Evolutionary conservation across 2,888 invertebrate genomes (phyloP), one percentile per base, ranked within the genome.

Genomic region (Apamea anceps): DNA sequence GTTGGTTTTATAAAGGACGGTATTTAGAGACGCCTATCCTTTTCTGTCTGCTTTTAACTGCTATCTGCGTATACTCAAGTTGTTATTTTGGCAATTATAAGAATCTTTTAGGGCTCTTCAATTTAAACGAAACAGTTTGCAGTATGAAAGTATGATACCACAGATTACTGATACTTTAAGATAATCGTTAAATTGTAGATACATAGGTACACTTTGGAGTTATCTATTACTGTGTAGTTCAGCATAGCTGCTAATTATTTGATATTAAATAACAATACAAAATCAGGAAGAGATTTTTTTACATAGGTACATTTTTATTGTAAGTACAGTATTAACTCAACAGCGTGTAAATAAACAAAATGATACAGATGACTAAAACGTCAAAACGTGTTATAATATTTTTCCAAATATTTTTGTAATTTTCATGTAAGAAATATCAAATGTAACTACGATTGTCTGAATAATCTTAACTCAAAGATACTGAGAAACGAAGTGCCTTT

Each of bases 401-500:
- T 28, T 51, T 51, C 13, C 32, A 21, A 68, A 54, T 67, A 48
- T 74, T 65, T 68, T 77, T 81, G 21, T 51, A 60, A 82, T 12
- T 71, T 8, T 37, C 18, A 13, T n/a, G 10, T n/a, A 66, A 65
- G 18, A 18, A 65, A 48, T 72, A 32, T 45, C n/a, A 68, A 65
- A 70, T 72, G 8, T 51, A 62, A 67, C 42, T n/a, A 76, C 70
- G 42, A 78, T 73, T 82, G 45, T 85, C 57, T 72, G 73, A 72
- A 67, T 62, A n/a, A 32, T 82, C 75, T 54, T 51, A 81, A 60
- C 32, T 68, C 75, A 88, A 87, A 80, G 81, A 88, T 87, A 85
- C 84, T 89, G 87, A 84, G 6, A 77, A 72, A 65, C 57, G 2
- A 71, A 75, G 80, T 87, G 87, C 87, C 87, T 87, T 87, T 75